Evolutionary conservation across 2,113 vertebrate species (phyloP).

Genomic region (Pelmatolapia mariae): DNA sequence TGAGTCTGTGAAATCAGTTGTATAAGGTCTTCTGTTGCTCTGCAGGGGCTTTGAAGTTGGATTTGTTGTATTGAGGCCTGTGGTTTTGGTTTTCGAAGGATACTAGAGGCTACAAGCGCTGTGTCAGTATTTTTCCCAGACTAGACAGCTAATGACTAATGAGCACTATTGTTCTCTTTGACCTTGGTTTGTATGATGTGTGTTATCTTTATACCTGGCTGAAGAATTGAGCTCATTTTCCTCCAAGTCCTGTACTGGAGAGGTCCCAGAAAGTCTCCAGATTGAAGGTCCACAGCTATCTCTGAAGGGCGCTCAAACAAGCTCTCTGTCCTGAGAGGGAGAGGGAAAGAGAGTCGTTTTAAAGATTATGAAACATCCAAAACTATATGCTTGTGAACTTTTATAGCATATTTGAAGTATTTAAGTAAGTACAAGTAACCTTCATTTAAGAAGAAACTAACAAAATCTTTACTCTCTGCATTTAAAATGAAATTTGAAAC

Average conservation of each 20-base stretch:
- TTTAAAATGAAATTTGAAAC: neutral
- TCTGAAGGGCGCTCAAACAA: slow-evolving; percentile 52
- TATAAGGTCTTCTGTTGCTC: neutral
- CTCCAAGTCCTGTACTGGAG: slow-evolving; percentile 68
- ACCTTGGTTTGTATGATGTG: neutral
- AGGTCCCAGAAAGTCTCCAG: slow-evolving; percentile 63
- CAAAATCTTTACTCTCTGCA: neutral
- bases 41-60: neutral
- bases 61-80: neutral
- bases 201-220: slow-evolving; percentile 50
- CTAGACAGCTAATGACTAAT: neutral
- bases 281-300: slow-evolving; percentile 46
- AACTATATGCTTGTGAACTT: neutral
- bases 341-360: neutral
- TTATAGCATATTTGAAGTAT: neutral
- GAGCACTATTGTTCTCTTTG: neutral
- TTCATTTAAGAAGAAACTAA: neutral
- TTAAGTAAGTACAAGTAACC: neutral
- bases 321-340: slow-evolving; percentile 42
- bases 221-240: slow-evolving; percentile 60
- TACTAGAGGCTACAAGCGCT: neutral
- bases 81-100: neutral
- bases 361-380: neutral
- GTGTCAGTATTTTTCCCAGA: neutral
- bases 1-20: neutral